A percentile compares a stretch with the other conserved stretches of the same genome.
Evolutionary conservation across 2,888 invertebrate genomes (phyloP).

Genomic region (Megastigmus dorsalis): DNA sequence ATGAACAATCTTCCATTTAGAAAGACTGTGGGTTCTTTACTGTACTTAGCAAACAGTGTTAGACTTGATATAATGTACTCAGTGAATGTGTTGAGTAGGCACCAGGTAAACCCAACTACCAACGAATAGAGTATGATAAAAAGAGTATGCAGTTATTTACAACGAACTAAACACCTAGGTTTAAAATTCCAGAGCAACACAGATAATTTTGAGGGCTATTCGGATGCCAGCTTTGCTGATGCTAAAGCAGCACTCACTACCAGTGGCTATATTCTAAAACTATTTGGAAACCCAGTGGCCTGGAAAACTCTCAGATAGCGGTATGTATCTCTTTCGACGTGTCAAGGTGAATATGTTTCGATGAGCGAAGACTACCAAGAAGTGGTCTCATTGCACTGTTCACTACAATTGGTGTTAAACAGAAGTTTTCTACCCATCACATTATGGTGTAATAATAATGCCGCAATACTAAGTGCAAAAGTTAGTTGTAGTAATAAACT

Average conservation of each 20-base stretch:
- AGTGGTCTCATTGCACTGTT: no score
- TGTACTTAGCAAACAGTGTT: no score
- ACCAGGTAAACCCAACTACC: background rate
- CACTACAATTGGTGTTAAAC: no score
- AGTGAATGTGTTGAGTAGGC: no score
- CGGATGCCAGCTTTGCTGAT: background rate
- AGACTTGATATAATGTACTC: no score
- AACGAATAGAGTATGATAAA: background rate
- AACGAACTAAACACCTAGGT: background rate
- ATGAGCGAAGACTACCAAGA: background rate
- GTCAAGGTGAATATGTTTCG: background rate
- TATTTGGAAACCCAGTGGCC: background rate
- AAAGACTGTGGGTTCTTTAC: no score
- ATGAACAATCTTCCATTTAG: no score
- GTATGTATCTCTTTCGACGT: background rate
- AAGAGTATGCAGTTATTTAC: background rate
- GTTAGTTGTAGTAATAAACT: background rate
- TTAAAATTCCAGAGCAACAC: background rate
- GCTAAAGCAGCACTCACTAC: background rate
- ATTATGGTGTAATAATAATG: no score
- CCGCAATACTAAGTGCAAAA: background rate
- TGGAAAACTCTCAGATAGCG: background rate
- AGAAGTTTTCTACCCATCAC: no score
- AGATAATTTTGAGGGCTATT: background rate
- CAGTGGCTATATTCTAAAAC: background rate